Base-by-base conservation (phyloP, 2,888 invertebrate species). In the Macrosiphum euphorbiae region DNA sequence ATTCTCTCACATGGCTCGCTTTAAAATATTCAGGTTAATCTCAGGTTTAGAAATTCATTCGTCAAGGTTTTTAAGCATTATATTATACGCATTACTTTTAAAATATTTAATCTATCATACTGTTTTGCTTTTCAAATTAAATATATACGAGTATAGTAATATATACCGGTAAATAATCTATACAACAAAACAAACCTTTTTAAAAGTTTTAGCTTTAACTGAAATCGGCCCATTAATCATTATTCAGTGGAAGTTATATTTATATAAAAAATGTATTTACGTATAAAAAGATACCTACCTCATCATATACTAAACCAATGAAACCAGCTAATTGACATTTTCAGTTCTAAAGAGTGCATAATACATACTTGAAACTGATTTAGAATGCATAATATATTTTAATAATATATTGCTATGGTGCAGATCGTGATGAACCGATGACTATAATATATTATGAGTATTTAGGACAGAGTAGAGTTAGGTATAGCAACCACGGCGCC, bases 1-100 rank as follows among this genome's bases (percentile, higher is more conserved):
- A 41, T 58, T 78, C 35, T 55, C 41, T 88, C 41, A 26, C 26
- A 55, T 26, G 88, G 41, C 26, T 88, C 41, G 58, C 55, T 55
- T 41, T 88, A 88, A 58, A 88, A 58, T 88, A 88, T 88, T 89
- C 28, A 89, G 44, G 13, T 58, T 58, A 87, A 87, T 87, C 87
- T 52, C 52, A n/a, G 52, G 41, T 41, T 58, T 87, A 50, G 35
- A 35, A 52, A 50, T n/a, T 50, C 50, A 55, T 88, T 41, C 28
- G 58, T 28, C 55, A 41, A 58, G 58, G 41, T 44, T 44, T 26
- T 41, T 58, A 58, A 44, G 89, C 44, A 58, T 89, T 88, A 35
- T 35, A 35, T 35, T 58, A 26, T 58, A 52, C 52, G 11, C 1
- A 35, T 24, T 58, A 28, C 89, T 44, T 89, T 89, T 58, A 58